Evolutionary conservation across 2,888 invertebrate genomes (phyloP).

Genomic region (Alentia gelatinosa): DNA sequence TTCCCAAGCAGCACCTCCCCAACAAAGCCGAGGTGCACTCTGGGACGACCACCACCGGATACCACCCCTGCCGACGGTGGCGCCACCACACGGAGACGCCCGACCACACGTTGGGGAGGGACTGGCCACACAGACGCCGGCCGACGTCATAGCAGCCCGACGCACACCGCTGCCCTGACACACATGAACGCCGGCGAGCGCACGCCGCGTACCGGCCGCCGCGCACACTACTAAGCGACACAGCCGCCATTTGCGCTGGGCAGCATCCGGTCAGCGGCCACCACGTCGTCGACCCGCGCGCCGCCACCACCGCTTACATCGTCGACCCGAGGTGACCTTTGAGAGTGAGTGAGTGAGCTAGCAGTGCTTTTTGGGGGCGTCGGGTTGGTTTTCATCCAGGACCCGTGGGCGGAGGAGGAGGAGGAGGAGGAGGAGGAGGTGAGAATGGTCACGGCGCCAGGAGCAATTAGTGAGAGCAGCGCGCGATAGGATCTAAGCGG

Average conservation of each 20-base stretch:
- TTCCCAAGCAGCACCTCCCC: background rate
- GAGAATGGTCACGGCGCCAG: background rate
- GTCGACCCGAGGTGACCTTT: constrained; percentile 1
- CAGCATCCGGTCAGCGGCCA: background rate
- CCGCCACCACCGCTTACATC: background rate
- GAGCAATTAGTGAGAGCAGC: background rate
- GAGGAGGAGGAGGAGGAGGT: background rate
- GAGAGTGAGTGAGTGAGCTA: background rate
- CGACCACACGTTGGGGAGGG: constrained; percentile 22
- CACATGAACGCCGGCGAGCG: too few species aligned
- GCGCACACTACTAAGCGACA: too few species aligned
- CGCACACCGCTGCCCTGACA: too few species aligned
- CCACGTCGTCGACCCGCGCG: too few species aligned
- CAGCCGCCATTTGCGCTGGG: too few species aligned
- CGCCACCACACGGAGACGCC: constrained; percentile 33
- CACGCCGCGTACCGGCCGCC: too few species aligned
- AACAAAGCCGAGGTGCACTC: background rate
- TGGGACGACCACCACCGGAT: constrained; percentile 32
- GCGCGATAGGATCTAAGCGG: constrained; percentile 4
- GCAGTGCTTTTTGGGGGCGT: background rate
- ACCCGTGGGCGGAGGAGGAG: background rate
- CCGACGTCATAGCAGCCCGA: too few species aligned
- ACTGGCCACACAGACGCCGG: constrained; percentile 37
- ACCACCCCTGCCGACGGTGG: constrained; percentile 28
- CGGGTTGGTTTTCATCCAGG: constrained; percentile 13